Evolutionary conservation across 2,888 invertebrate genomes (phyloP).

Genomic region (Catocala sponsa): DNA sequence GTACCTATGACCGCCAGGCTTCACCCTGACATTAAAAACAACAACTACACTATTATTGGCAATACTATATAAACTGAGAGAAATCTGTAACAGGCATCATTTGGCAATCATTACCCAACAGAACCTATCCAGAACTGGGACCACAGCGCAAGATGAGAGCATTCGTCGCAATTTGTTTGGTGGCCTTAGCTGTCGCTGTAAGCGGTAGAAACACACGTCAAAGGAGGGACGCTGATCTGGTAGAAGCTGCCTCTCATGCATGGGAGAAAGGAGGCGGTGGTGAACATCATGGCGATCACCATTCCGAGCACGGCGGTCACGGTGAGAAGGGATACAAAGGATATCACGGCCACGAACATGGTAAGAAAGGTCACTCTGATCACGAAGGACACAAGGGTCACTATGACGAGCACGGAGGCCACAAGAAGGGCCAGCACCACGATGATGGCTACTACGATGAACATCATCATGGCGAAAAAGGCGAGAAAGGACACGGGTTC

Average conservation of each 20-base stretch:
- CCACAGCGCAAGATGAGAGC: slow-evolving; percentile 72
- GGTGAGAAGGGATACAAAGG: slow-evolving; percentile 91
- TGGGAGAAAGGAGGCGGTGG: slow-evolving; percentile 89
- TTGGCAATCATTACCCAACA: slow-evolving; percentile 80
- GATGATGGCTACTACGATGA: slow-evolving; percentile 90
- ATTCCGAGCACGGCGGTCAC: slow-evolving; percentile 89
- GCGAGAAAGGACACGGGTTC: slow-evolving; percentile 87
- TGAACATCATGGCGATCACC: slow-evolving; percentile 89
- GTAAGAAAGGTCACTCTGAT: slow-evolving; percentile 91
- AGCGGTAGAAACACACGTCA: slow-evolving; percentile 83
- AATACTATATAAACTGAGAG: slow-evolving; percentile 84
- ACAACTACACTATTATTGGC: slow-evolving; percentile 72
- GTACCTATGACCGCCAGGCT: slow-evolving; percentile 74
- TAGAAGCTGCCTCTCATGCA: slow-evolving; percentile 81
- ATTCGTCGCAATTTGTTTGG: slow-evolving; percentile 70
- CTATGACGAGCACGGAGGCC: slow-evolving; percentile 88
- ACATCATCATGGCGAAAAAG: slow-evolving; percentile 90
- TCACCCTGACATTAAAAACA: slow-evolving; percentile 83
- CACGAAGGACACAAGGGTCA: slow-evolving; percentile 89
- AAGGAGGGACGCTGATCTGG: slow-evolving; percentile 82
- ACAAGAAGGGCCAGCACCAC: slow-evolving; percentile 90
- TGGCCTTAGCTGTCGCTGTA: slow-evolving; percentile 76
- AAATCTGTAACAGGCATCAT: slow-evolving; percentile 81
- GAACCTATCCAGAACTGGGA: slow-evolving; percentile 68
- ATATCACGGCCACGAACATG: slow-evolving; percentile 90